These are phyloP conservation scores for Diadophis punctatus DNA, from an alignment of 2,113 vertebrate species.

Conservation along the genomic window DNA sequence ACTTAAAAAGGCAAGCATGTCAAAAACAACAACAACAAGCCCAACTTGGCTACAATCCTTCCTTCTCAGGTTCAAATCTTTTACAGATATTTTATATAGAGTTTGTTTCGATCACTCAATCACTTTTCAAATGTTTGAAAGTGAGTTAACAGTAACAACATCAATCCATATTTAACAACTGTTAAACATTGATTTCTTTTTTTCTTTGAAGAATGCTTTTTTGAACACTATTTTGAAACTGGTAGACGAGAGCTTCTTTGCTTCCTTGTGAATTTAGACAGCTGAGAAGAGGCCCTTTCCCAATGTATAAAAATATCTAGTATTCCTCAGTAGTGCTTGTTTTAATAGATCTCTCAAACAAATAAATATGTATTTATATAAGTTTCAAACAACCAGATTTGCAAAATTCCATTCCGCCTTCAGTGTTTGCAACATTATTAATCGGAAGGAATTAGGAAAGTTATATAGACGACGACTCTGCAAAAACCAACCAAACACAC, in stretches of 20 bases:
- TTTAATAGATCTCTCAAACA: not conserved
- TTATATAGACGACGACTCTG: not conserved
- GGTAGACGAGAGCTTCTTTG: not conserved
- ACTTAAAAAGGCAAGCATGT: not conserved
- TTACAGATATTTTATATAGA: not conserved
- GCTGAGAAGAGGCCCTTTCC: not conserved
- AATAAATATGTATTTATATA: not conserved
- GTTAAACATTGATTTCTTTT: not conserved
- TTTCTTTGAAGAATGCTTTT: not conserved
- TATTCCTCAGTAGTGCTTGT: not conserved
- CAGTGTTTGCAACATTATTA: not conserved
- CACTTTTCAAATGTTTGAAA: not conserved
- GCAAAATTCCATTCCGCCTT: not conserved
- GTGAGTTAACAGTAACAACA: not conserved
- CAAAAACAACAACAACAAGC: not conserved
- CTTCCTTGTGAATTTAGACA: not conserved
- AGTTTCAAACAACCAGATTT: not conserved
- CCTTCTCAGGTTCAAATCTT: not conserved
- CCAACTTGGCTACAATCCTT: not conserved
- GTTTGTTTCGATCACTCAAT: not conserved
- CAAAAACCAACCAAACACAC: not conserved
- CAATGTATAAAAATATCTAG: not conserved
- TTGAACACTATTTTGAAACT: not conserved
- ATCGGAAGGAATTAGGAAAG: not conserved
- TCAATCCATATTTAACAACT: not conserved